Conservation (phyloP, 2,113 vertebrate species). For the Platysternon megacephalum region DNA sequence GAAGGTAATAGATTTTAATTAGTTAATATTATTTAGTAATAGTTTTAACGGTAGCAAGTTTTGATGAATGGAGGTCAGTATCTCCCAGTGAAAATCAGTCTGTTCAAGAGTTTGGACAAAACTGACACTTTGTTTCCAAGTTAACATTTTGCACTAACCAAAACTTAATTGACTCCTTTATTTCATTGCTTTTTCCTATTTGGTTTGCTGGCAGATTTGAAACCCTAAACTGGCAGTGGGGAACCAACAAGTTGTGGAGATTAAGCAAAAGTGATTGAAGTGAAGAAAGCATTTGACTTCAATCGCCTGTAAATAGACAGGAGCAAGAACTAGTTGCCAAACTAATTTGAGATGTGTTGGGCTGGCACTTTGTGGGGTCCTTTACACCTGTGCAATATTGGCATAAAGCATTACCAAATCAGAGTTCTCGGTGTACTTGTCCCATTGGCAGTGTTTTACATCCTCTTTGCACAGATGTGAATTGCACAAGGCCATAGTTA, state of each 20-base stretch:
- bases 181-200: neutral
- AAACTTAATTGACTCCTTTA: neutral
- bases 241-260: neutral
- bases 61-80: neutral
- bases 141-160: neutral
- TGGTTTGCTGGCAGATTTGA: neutral
- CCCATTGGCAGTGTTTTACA: neutral
- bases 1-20: neutral
- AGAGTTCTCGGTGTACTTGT: neutral
- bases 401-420: neutral
- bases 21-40: neutral
- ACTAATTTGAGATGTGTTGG: neutral
- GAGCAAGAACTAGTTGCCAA: constrained; percentile 22
- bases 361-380: neutral
- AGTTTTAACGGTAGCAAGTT: neutral
- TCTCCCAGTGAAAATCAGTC: neutral
- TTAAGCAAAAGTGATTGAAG: neutral
- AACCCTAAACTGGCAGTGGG: neutral
- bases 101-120: neutral
- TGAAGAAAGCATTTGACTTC: constrained; percentile 1
- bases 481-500: rapidly evolving
- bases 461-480: rapidly evolving
- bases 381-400: neutral
- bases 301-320: neutral
- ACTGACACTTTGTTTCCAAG: neutral